These are phyloP conservation scores for Dasysyrphus tricinctus DNA, from an alignment of 2,888 invertebrate species.

Conservation along the genomic window DNA sequence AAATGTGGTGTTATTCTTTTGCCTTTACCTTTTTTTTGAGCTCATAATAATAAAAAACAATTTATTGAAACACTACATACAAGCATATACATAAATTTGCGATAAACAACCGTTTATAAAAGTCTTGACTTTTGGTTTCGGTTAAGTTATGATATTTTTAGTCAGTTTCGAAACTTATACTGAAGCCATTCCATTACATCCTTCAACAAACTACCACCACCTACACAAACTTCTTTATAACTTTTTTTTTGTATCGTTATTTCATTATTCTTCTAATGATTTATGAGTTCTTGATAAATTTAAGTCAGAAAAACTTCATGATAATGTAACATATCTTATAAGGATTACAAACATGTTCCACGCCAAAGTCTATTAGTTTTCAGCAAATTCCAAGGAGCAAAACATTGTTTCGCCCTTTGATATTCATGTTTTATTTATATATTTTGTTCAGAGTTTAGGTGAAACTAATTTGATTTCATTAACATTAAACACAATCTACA, in stretches of 20 bases:
- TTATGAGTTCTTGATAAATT: slow-evolving; percentile 23
- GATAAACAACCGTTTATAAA: background rate
- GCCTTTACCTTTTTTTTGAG: no score
- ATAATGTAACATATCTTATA: background rate
- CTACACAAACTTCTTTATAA: background rate
- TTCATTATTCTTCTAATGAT: slow-evolving; percentile 8
- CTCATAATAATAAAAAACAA: no score
- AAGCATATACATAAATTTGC: no score
- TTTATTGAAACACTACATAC: no score
- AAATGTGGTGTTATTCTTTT: no score
- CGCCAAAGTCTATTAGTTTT: background rate
- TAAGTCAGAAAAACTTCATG: background rate
- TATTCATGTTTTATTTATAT: background rate
- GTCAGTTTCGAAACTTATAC: background rate
- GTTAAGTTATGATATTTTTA: slow-evolving; percentile 5
- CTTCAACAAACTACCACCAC: background rate
- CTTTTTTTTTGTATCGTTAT: slow-evolving; percentile 2
- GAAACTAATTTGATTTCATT: slow-evolving; percentile 10
- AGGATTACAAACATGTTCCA: background rate
- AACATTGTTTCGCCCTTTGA: background rate
- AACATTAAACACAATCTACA: slow-evolving; percentile 8
- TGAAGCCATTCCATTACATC: background rate
- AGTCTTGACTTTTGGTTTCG: background rate
- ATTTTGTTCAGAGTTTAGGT: background rate
- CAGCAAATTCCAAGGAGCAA: background rate